These are phyloP conservation scores for Pecten maximus DNA, from an alignment of 2,888 invertebrate genomes.

Conservation along the genomic window DNA sequence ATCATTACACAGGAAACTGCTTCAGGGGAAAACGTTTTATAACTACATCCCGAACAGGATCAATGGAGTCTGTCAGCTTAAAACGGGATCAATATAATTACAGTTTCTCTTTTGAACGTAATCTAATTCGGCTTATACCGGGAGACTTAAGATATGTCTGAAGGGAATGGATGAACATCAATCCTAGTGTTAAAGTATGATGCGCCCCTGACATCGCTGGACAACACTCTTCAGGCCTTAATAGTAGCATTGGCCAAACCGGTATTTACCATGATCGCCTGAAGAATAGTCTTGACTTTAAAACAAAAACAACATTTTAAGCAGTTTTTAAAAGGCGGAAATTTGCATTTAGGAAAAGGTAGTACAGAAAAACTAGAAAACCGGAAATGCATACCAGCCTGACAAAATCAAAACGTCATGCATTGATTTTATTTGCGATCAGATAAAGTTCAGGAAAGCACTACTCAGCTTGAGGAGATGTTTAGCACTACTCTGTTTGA, in stretches of 20 bases:
- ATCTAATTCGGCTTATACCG: conserved; percentile 27
- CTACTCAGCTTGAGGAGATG: too few species aligned
- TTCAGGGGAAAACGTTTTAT: not conserved
- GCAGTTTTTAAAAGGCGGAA: not conserved
- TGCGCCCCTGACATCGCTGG: not conserved
- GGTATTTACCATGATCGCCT: not conserved
- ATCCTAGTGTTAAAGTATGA: not conserved
- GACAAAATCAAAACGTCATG: too few species aligned
- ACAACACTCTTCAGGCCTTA: not conserved
- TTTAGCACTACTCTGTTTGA: too few species aligned
- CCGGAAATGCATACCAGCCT: too few species aligned
- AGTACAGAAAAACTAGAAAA: not conserved
- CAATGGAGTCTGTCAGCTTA: conserved; percentile 21
- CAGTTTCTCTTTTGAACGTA: conserved; percentile 23
- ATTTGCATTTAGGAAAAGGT: not conserved
- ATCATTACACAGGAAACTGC: not conserved
- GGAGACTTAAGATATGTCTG: not conserved
- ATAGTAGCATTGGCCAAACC: not conserved
- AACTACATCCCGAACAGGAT: not conserved
- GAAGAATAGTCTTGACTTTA: not conserved
- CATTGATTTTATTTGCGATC: too few species aligned
- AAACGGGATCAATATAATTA: conserved; percentile 24
- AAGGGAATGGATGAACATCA: conserved; percentile 19
- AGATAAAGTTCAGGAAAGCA: too few species aligned
- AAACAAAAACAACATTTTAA: not conserved